Evolutionary conservation across 2,888 invertebrate species (phyloP).

Genomic region (Megaustenia siamemsis): DNA sequence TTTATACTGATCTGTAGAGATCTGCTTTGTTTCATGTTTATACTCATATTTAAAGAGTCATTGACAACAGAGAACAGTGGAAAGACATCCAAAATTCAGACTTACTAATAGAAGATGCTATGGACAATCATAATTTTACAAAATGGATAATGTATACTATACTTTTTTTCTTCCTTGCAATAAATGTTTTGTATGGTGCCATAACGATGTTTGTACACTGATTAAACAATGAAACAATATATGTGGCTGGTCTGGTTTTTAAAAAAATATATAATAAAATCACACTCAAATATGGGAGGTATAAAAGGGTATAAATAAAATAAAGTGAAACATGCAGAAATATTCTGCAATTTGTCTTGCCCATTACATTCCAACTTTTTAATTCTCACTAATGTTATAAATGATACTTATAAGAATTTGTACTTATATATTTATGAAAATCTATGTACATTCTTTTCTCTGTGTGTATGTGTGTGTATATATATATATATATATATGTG

Average conservation of each 20-base stretch:
- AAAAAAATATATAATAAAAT: neutral
- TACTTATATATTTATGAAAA: conserved; percentile 5
- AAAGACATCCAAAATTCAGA: too few relatives aligned
- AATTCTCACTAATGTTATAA: neutral
- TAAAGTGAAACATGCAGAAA: neutral
- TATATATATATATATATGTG: neutral
- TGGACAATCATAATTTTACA: too few relatives aligned
- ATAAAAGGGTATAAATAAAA: too few relatives aligned
- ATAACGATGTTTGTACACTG: neutral
- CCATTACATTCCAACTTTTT: conserved; percentile 47
- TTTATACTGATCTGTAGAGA: too few relatives aligned
- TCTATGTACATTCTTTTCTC: neutral
- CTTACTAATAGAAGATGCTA: too few relatives aligned
- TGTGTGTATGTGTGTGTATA: neutral
- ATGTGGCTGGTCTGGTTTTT: neutral
- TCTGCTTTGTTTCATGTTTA: too few relatives aligned
- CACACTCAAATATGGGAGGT: too few relatives aligned
- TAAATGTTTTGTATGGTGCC: neutral
- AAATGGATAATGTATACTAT: too few relatives aligned
- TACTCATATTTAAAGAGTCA: too few relatives aligned
- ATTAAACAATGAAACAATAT: neutral
- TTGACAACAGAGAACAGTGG: too few relatives aligned
- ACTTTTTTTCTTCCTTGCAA: neutral
- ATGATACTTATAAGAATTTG: neutral
- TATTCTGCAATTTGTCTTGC: conserved; percentile 31